Conservation (phyloP, 1,140 invertebrate species). For the Aricia agestis region DNA sequence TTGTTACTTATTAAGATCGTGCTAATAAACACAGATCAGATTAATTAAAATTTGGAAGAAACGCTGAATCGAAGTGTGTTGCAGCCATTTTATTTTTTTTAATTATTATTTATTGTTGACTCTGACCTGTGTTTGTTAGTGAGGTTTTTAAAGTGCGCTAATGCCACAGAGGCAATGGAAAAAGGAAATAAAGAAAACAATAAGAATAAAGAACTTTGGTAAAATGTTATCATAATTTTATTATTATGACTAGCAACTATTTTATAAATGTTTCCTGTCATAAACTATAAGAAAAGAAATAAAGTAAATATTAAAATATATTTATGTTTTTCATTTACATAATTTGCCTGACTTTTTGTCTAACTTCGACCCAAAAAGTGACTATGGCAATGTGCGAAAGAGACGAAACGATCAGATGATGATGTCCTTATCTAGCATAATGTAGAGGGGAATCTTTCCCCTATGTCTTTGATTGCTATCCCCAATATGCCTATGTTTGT, state of each 20-base stretch:
- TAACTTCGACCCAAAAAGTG: neutral
- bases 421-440: neutral
- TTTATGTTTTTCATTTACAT: constrained; percentile 22
- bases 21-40: constrained; percentile 11
- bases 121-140: neutral
- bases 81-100: neutral
- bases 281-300: constrained; percentile 63
- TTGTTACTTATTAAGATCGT: neutral
- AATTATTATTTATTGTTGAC: constrained; percentile 8
- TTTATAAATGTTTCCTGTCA: constrained; percentile 70
- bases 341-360: neutral
- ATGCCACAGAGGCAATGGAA: constrained; percentile 27
- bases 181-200: constrained; percentile 26
- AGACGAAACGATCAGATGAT: neutral
- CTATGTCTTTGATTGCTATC: neutral
- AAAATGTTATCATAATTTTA: constrained; percentile 67
- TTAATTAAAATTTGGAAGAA: neutral
- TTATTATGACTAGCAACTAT: constrained; percentile 66
- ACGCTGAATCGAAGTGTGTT: neutral
- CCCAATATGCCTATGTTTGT: neutral
- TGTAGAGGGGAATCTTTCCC: neutral
- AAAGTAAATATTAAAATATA: constrained; percentile 59
- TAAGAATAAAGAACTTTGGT: constrained; percentile 46
- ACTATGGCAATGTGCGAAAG: neutral
- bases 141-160: constrained; percentile 2